These are phyloP conservation scores for Muricea muricata DNA, from an alignment of 92 coral and sea anemone genomes.

Conservation along the genomic window DNA sequence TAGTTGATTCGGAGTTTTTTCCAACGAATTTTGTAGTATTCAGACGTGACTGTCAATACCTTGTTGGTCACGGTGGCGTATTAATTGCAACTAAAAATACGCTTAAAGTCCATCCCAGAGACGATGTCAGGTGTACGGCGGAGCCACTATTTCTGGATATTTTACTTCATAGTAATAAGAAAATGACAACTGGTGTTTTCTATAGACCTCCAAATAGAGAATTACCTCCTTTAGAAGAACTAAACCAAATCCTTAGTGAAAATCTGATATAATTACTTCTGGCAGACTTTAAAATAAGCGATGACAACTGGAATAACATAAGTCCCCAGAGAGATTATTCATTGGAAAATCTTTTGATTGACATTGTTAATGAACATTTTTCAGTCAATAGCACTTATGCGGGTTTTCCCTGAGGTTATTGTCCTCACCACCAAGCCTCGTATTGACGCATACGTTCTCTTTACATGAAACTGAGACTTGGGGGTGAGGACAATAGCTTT, in stretches of 20 bases:
- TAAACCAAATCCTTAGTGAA: slow-evolving; percentile 38
- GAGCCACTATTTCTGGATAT: slow-evolving; percentile 3
- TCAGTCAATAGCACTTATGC: no score
- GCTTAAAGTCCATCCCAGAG: slow-evolving; percentile 26
- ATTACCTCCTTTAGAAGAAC: slow-evolving; percentile 4
- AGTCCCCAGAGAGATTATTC: slow-evolving; percentile 32
- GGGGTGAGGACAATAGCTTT: no score
- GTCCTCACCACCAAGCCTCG: no score
- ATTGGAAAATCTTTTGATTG: slow-evolving; percentile 18
- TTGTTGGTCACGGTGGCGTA: slow-evolving; percentile 48
- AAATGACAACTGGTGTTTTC: slow-evolving; percentile 29
- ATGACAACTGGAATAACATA: slow-evolving; percentile 37
- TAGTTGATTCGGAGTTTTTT: slow-evolving; percentile 31
- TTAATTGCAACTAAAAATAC: slow-evolving; percentile 12
- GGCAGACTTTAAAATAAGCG: slow-evolving; percentile 60
- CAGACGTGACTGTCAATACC: slow-evolving; percentile 43
- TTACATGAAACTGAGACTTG: no score
- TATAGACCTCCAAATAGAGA: slow-evolving; percentile 48
- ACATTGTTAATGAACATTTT: slow-evolving; percentile 52
- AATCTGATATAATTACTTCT: slow-evolving; percentile 39
- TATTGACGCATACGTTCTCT: no score
- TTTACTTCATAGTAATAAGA: not conserved
- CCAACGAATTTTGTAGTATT: slow-evolving; percentile 33
- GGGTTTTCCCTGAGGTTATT: no score
- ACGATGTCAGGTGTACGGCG: not conserved